Evolutionary conservation across 2,797 vertebrate genomes (phyloP).

Genomic region (Rhinophrynus dorsalis): DNA sequence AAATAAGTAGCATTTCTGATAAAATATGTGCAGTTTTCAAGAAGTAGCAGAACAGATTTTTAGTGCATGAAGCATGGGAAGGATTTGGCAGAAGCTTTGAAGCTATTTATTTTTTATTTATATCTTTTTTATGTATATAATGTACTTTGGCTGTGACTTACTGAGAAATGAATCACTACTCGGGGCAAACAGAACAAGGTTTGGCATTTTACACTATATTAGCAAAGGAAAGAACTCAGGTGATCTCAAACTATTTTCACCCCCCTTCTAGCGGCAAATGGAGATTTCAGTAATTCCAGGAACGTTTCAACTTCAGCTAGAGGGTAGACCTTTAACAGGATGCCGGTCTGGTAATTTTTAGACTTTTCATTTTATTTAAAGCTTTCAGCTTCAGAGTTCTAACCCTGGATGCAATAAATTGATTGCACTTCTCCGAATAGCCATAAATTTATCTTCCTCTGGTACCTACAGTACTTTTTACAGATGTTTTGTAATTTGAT

Average conservation of each 20-base stretch:
- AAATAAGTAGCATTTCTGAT: neutral
- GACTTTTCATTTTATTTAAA: slow-evolving; percentile 29
- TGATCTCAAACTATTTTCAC: neutral
- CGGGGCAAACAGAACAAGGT: slow-evolving; percentile 20
- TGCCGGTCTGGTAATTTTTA: slow-evolving; percentile 5
- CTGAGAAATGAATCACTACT: slow-evolving; percentile 44
- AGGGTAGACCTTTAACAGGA: slow-evolving; percentile 20
- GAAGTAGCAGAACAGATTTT: neutral
- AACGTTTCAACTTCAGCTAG: slow-evolving; percentile 14
- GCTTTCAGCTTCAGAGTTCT: slow-evolving; percentile 9
- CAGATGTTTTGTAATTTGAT: slow-evolving; percentile 17
- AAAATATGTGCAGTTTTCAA: neutral
- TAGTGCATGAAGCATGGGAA: neutral
- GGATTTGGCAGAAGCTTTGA: slow-evolving; percentile 33
- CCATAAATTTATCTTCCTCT: slow-evolving; percentile 24
- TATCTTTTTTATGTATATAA: slow-evolving; percentile 17
- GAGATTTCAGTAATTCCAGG: slow-evolving; percentile 28
- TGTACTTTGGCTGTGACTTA: slow-evolving; percentile 50
- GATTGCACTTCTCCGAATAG: slow-evolving; percentile 15
- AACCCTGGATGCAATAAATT: slow-evolving; percentile 22
- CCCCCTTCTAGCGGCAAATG: neutral
- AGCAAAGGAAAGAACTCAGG: neutral
- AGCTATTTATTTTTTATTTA: slow-evolving; percentile 15
- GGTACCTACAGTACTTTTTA: slow-evolving; percentile 1
- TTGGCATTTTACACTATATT: slow-evolving; percentile 39